Evolutionary conservation across 2,797 vertebrate species (phyloP), one percentile per base, ranked within the genome.

Genomic region (Hoplostethus mediterraneus): DNA sequence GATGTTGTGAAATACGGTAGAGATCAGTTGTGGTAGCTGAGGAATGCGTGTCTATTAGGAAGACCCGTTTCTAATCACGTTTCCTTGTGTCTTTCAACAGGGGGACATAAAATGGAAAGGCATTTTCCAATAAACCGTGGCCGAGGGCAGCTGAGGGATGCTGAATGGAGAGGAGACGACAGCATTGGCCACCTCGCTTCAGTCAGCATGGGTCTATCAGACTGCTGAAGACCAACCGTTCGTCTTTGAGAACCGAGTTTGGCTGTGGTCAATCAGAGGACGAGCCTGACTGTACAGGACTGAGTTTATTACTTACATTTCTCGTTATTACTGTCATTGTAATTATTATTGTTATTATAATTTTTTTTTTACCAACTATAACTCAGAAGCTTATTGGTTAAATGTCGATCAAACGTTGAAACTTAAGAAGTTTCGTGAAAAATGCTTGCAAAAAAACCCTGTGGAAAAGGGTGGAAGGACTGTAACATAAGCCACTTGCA

Each of bases 231-330:
- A 95, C 25, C 94, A 93, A 87, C 92, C 93, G 80, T 94, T 95
- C 12, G 87, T 95, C 84, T 96, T 94, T 11, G 92, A 94, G 86
- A 95, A 95, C 90, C 94, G 91, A 80, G 59, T 81, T 82, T 65
- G 78, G 85, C 83, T 85, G 71, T 67, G 85, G 88, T 87, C 89
- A 72, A 83, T 88, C 73, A 64, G 77, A 83, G 77, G 86, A 93
- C 77, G 87, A 89, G 92, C 89, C 93, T 92, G 91, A 91, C 90
- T 95, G 94, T 94, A 95, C 91, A 95, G 93, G 93, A 95, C 94
- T 94, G 86, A 89, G 87, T 93, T 94, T 90, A 93, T 92, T 92
- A 94, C 92, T 93, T 93, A 92, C 89, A 89, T 90, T 90, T 93
- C 88, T 92, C 73, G 87, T 92, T 92, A 89, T 91, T 92, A 90